Evolutionary conservation across 2,888 invertebrate species (phyloP).

Genomic region (Parnassius mnemosyne): DNA sequence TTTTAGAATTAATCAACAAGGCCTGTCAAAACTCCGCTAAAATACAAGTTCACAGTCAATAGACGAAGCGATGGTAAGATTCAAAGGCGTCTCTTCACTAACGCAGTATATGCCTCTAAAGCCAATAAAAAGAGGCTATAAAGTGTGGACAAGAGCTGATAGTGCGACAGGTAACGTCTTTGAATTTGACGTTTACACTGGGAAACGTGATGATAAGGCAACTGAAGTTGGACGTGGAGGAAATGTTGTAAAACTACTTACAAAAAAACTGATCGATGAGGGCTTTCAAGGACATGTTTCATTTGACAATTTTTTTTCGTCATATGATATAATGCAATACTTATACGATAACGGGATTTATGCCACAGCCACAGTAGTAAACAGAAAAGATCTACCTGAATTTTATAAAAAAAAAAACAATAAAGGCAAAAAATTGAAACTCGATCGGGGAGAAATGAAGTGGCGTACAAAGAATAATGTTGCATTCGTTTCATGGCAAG

Average conservation of each 20-base stretch:
- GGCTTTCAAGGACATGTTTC: slow-evolving; percentile 23
- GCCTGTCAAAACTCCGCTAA: too few relatives aligned
- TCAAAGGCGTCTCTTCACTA: too few relatives aligned
- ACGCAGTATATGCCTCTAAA: too few relatives aligned
- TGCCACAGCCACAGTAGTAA: slow-evolving; percentile 25
- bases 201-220: slow-evolving; percentile 2
- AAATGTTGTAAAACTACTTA: slow-evolving; percentile 25
- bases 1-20: too few relatives aligned
- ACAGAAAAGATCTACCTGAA: slow-evolving; percentile 26
- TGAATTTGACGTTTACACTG: slow-evolving; percentile 1
- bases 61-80: too few relatives aligned
- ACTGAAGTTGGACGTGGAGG: slow-evolving; percentile 27
- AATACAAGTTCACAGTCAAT: too few relatives aligned
- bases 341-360: neutral
- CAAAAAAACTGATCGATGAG: slow-evolving; percentile 24
- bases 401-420: slow-evolving; percentile 19
- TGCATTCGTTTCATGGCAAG: slow-evolving; percentile 25
- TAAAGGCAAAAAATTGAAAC: neutral
- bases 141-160: too few relatives aligned
- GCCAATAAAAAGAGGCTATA: too few relatives aligned
- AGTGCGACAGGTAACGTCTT: too few relatives aligned
- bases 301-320: neutral
- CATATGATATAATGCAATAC: neutral
- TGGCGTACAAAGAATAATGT: slow-evolving; percentile 20
- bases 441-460: slow-evolving; percentile 13